These are phyloP conservation scores for Crocallis elinguaria DNA, from an alignment of 2,888 invertebrate genomes.

Conservation along the genomic window DNA sequence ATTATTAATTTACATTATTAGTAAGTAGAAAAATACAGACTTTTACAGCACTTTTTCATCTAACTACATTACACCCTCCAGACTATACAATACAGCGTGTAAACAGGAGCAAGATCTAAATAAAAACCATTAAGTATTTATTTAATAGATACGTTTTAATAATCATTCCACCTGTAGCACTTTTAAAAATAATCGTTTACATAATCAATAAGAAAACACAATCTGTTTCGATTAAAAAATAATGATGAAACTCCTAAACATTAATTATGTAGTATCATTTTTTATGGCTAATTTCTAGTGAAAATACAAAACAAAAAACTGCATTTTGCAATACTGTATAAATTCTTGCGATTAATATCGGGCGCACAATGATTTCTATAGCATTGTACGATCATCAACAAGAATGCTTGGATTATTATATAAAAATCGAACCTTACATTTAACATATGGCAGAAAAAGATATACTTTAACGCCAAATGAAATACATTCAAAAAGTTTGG, in stretches of 20 bases:
- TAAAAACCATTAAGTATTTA: slow-evolving; percentile 46
- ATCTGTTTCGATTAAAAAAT: slow-evolving; percentile 53
- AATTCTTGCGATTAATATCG: slow-evolving; percentile 57
- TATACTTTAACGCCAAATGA: slow-evolving; percentile 26
- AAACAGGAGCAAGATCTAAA: no score
- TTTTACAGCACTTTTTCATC: no score
- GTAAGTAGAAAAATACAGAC: no score
- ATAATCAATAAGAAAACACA: slow-evolving; percentile 69
- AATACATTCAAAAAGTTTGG: slow-evolving; percentile 50
- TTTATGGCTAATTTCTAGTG: slow-evolving; percentile 56
- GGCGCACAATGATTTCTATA: slow-evolving; percentile 54
- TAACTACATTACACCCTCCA: no score
- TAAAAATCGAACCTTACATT: slow-evolving; percentile 64
- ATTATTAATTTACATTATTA: no score
- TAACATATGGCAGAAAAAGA: slow-evolving; percentile 52
- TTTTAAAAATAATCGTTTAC: slow-evolving; percentile 78
- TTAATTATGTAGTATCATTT: slow-evolving; percentile 57
- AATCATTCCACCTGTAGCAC: slow-evolving; percentile 79
- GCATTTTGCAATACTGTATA: slow-evolving; percentile 62
- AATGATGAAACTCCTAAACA: slow-evolving; percentile 63
- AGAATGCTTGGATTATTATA: slow-evolving; percentile 63
- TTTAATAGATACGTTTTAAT: slow-evolving; percentile 82
- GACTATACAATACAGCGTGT: no score
- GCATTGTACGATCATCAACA: slow-evolving; percentile 70
- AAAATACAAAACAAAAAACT: slow-evolving; percentile 68